A percentile compares a stretch with the other conserved stretches of the same genome.
Evolutionary conservation across 2,888 invertebrate genomes (phyloP).

Genomic region (Brachypalpus laphriformis): DNA sequence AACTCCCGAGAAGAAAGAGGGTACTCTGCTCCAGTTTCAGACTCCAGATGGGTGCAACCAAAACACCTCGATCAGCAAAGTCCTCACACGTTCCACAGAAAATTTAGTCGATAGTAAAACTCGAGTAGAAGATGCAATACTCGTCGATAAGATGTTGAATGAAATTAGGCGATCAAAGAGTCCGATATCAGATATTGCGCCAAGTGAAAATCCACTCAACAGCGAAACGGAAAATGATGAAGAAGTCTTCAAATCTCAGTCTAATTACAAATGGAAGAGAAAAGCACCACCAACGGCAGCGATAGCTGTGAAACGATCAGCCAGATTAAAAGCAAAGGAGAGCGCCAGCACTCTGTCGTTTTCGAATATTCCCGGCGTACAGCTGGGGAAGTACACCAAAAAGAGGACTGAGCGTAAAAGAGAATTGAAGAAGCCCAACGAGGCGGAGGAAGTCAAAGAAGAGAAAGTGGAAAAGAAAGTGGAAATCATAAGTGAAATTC

Average conservation of each 20-base stretch:
- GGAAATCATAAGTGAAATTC: background rate
- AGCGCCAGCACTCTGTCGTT: background rate
- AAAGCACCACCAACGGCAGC: slow-evolving; percentile 35
- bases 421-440: background rate
- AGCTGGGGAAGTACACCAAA: slow-evolving; percentile 60
- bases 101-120: slow-evolving; percentile 35
- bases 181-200: slow-evolving; percentile 49
- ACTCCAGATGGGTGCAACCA: background rate
- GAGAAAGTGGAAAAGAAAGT: background rate
- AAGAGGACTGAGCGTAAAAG: background rate
- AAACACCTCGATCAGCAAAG: too few species aligned
- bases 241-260: background rate
- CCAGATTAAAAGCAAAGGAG: slow-evolving; percentile 22
- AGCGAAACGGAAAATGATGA: slow-evolving; percentile 30
- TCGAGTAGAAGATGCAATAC: slow-evolving; percentile 1
- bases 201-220: slow-evolving; percentile 8
- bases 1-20: slow-evolving; percentile 8
- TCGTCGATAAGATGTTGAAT: slow-evolving; percentile 37
- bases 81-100: slow-evolving; percentile 27
- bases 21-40: background rate
- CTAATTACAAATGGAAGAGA: slow-evolving; percentile 17
- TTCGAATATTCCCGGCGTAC: slow-evolving; percentile 22
- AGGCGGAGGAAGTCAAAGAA: background rate
- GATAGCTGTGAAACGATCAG: slow-evolving; percentile 49
- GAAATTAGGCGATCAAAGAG: slow-evolving; percentile 35